These are phyloP conservation scores for Chionis minor DNA, from an alignment of 2,113 vertebrate species.

Conservation along the genomic window DNA sequence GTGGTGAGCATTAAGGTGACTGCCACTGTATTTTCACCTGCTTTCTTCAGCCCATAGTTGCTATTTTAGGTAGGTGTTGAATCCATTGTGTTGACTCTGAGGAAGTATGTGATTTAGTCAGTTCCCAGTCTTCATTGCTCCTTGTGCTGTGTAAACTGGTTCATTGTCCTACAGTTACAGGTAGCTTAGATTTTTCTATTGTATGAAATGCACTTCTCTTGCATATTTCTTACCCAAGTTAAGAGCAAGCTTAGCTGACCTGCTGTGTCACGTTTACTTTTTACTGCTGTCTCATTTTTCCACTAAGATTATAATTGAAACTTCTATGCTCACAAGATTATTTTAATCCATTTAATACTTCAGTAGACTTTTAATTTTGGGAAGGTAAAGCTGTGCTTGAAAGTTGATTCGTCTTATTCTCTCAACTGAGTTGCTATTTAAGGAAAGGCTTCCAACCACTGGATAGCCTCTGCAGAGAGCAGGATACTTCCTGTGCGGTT, in stretches of 20 bases:
- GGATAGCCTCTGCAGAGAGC: not conserved
- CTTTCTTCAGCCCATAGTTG: not conserved
- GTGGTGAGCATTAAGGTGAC: not conserved
- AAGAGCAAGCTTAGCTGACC: not conserved
- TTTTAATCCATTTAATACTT: not conserved
- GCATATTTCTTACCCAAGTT: not conserved
- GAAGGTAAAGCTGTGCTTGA: not conserved
- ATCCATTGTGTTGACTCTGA: fast-evolving
- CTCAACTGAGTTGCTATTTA: not conserved
- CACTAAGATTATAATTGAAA: not conserved
- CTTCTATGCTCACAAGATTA: not conserved
- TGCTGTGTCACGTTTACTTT: not conserved
- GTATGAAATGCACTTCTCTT: not conserved
- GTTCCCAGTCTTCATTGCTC: not conserved
- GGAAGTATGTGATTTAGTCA: not conserved
- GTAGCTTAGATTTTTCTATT: not conserved
- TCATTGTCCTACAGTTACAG: not conserved
- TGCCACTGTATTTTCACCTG: not conserved
- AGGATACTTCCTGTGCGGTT: not conserved
- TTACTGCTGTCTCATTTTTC: not conserved
- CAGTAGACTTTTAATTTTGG: not conserved
- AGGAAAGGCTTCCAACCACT: not conserved
- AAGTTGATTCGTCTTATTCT: not conserved
- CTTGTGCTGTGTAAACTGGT: not conserved
- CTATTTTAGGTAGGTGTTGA: not conserved